A percentile compares a stretch with the other conserved stretches of the same genome.
Evolutionary conservation across 1,140 invertebrate genomes (phyloP).

Genomic region (Papilio xuthus): DNA sequence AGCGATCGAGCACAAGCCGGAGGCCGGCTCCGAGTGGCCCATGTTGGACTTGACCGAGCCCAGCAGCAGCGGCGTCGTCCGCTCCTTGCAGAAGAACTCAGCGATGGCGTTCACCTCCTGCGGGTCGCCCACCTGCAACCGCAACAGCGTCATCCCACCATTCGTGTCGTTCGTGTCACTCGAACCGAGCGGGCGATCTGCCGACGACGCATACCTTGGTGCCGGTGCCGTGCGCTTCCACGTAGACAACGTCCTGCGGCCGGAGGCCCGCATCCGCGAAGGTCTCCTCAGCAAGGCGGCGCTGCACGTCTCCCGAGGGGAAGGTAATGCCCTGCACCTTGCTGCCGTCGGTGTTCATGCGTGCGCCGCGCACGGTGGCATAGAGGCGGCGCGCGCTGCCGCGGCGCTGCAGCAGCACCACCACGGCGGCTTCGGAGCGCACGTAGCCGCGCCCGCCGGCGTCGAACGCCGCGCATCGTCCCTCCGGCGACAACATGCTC

Average conservation of each 20-base stretch:
- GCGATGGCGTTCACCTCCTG: constrained; percentile 97
- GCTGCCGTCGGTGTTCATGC: constrained; percentile 94
- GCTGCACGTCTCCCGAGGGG: constrained; percentile 93
- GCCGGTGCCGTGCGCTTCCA: constrained; percentile 98
- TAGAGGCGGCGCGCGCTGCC: constrained; percentile 90
- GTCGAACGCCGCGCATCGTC: constrained; percentile 97
- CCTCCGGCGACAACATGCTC: constrained; percentile 93
- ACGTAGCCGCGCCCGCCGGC: constrained; percentile 95
- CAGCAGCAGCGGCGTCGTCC: constrained; percentile 91
- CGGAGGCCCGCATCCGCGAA: constrained; percentile 92
- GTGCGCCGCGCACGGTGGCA: constrained; percentile 92
- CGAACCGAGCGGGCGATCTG: neutral
- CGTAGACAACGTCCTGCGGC: constrained; percentile 91
- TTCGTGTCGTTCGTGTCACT: neutral
- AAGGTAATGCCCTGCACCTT: constrained; percentile 96
- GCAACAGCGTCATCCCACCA: neutral
- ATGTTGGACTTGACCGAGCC: constrained; percentile 99
- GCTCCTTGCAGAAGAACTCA: constrained; percentile 94
- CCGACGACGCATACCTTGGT: constrained; percentile 86
- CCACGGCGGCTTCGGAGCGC: constrained; percentile 92
- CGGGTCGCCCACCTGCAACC: constrained; percentile 90
- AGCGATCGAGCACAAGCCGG: constrained; percentile 93
- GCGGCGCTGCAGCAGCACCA: constrained; percentile 91
- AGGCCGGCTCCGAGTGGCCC: constrained; percentile 98
- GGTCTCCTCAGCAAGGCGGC: constrained; percentile 91